phyloP scores from a whole-genome alignment of 2,113 vertebrate genomes.

The Apodemus sylvaticus region DNA sequence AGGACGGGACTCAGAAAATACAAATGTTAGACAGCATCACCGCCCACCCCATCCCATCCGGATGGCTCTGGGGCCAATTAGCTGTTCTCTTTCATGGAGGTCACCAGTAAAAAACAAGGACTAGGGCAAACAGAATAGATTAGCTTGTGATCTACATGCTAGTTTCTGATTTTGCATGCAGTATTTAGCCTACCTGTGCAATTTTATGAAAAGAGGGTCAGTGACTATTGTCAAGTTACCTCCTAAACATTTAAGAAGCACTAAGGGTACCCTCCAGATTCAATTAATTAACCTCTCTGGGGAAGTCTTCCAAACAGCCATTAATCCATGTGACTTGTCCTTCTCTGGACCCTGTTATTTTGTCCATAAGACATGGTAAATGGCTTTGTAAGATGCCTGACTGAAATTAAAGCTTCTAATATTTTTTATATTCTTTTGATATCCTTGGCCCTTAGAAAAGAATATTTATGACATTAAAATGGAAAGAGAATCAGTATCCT shows the following conservation, averaged over 20 bases:
- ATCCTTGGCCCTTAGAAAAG: not conserved
- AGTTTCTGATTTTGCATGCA: not conserved
- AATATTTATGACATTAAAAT: slow-evolving; percentile 50
- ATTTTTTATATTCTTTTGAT: slow-evolving; percentile 24
- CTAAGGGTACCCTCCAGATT: not conserved
- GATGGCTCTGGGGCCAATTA: not conserved
- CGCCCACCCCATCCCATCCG: not conserved
- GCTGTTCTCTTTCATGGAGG: not conserved
- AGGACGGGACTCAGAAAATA: not conserved
- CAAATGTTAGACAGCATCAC: not conserved
- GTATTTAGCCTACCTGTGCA: slow-evolving; percentile 9
- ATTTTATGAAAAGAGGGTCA: slow-evolving; percentile 30
- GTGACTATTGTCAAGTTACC: slow-evolving; percentile 1
- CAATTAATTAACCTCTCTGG: not conserved
- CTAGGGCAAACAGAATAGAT: not conserved
- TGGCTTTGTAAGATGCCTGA: not conserved
- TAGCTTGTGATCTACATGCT: not conserved
- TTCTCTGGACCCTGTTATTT: not conserved
- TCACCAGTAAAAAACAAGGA: not conserved
- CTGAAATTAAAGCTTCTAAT: slow-evolving; percentile 2
- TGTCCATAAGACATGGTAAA: not conserved
- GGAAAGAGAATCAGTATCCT: not conserved
- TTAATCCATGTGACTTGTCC: not conserved
- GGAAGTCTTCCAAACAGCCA: not conserved
- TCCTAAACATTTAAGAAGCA: slow-evolving; percentile 38